phyloP scores from a whole-genome alignment of 2,113 vertebrate species.

The Aegotheles bennettii region DNA sequence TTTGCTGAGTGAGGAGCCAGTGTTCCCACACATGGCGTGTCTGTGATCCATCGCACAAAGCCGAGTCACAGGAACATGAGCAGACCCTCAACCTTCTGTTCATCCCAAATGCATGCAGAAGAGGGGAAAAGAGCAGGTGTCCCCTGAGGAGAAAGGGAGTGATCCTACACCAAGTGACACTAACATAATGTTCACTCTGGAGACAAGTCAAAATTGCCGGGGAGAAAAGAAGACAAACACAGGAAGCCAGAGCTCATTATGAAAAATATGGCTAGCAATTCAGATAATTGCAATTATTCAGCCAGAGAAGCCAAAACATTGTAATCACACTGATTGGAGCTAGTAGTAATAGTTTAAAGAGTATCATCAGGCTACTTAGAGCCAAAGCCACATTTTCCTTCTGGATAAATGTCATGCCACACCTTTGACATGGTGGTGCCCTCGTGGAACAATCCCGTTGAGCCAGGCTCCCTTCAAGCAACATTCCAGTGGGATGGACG shows the following conservation, averaged over 20 bases:
- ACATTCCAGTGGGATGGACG: background rate
- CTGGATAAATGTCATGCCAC: background rate
- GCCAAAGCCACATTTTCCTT: background rate
- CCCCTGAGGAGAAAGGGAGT: conserved; percentile 21
- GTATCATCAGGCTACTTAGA: background rate
- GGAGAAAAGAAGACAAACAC: conserved; percentile 17
- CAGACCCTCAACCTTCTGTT: conserved; percentile 70
- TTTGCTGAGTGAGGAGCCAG: conserved; percentile 40
- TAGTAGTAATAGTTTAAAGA: background rate
- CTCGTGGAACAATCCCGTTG: background rate
- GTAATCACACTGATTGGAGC: background rate
- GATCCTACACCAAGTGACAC: conserved; percentile 11
- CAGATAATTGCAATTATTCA: conserved; percentile 31
- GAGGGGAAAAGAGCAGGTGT: conserved; percentile 57
- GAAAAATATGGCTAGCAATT: conserved; percentile 41
- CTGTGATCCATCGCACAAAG: conserved; percentile 54
- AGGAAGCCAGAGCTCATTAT: conserved; percentile 46
- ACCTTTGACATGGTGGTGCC: background rate
- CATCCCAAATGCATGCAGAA: conserved; percentile 21
- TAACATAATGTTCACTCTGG: conserved; percentile 36
- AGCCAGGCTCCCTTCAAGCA: background rate
- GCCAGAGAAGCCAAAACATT: conserved; percentile 1
- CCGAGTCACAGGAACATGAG: conserved; percentile 39
- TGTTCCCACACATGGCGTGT: conserved; percentile 37
- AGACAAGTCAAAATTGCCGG: conserved; percentile 46